Evolutionary conservation across 2,888 invertebrate species (phyloP), one percentile per base, ranked within the genome.

Genomic region (Cynaeus angustus): DNA sequence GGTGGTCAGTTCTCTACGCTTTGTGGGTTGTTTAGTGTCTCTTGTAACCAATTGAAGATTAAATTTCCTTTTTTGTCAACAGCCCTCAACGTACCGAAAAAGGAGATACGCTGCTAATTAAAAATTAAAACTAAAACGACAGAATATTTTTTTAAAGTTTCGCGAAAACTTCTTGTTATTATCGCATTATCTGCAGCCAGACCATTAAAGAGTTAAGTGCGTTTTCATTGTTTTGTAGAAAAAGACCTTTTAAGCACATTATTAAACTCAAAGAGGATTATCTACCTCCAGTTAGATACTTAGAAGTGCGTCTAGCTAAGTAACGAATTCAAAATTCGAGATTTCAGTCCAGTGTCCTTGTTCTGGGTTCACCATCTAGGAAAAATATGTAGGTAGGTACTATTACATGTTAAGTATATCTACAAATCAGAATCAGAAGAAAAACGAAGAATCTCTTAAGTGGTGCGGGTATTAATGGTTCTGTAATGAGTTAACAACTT

Each of bases 141-240:
- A n/a, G 12, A 41, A 41, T 13, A 10, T 41, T 50, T 50, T 50
- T 50, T 50, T 9, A 3, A 50, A 28, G 10, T 21, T 50, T 26
- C 21, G 46, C 16, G 10, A 21, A 21, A 50, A 50, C 48, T 50
- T 50, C 26, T 59, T 46, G 59, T 59, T 59, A 59, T 59, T 59
- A 59, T 45, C 45, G 56, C 46, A 59, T 59, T 56, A 56, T 41
- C 41, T 56, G 41, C 41, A 37, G 56, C 56, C 41, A 13, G 12
- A 14, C 56, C 75, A 73, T 76, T 74, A 76, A 75, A 72, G 72
- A 74, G 74, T 76, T 73, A 73, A 77, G 76, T 74, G 76, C 71
- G 68, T 74, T 75, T 73, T 73, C 75, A 75, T 77, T 76, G 56
- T 56, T 56, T 56, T 59, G 45, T 45, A 59, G 28, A 59, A 59